Evolutionary conservation across 2,888 invertebrate genomes (phyloP).

Genomic region (Leptinotarsa peninsularis): DNA sequence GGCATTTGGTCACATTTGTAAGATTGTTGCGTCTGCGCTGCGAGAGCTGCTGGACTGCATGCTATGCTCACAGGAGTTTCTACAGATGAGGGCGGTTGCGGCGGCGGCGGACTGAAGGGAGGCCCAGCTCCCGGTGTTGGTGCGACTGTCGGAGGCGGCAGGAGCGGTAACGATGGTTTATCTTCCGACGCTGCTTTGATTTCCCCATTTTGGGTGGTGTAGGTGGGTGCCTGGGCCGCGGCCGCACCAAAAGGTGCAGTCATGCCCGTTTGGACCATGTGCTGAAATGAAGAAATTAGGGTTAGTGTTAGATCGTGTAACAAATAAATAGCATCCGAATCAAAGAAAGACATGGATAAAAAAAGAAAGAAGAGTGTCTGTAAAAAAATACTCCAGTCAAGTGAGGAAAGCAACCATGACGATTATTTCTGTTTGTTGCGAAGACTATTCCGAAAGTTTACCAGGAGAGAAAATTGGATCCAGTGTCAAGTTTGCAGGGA

Average conservation of each 20-base stretch:
- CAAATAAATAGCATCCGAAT: background rate
- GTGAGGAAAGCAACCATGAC: too few species aligned
- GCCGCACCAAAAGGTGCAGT: slow-evolving; percentile 69
- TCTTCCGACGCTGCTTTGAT: slow-evolving; percentile 63
- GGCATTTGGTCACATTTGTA: slow-evolving; percentile 51
- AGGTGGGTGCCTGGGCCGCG: slow-evolving; percentile 38
- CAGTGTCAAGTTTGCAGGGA: too few species aligned
- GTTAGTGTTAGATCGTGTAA: slow-evolving; percentile 10
- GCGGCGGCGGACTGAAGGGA: slow-evolving; percentile 64
- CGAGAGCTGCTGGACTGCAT: slow-evolving; percentile 59
- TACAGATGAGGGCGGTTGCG: slow-evolving; percentile 64
- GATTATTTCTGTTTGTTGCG: too few species aligned
- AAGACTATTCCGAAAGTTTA: too few species aligned
- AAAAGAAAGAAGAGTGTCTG: too few species aligned
- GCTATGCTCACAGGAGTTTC: slow-evolving; percentile 62
- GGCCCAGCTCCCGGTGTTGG: slow-evolving; percentile 61
- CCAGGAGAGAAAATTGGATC: too few species aligned
- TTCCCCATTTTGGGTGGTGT: slow-evolving; percentile 65
- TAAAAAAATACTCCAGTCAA: too few species aligned
- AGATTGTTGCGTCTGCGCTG: slow-evolving; percentile 57
- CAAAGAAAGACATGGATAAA: too few species aligned
- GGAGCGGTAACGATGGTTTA: slow-evolving; percentile 68
- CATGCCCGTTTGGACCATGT: slow-evolving; percentile 95
- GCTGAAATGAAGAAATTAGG: slow-evolving; percentile 72
- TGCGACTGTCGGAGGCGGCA: slow-evolving; percentile 64